phyloP scores from a whole-genome alignment of 2,888 invertebrate species.

The Tineola bisselliella region DNA sequence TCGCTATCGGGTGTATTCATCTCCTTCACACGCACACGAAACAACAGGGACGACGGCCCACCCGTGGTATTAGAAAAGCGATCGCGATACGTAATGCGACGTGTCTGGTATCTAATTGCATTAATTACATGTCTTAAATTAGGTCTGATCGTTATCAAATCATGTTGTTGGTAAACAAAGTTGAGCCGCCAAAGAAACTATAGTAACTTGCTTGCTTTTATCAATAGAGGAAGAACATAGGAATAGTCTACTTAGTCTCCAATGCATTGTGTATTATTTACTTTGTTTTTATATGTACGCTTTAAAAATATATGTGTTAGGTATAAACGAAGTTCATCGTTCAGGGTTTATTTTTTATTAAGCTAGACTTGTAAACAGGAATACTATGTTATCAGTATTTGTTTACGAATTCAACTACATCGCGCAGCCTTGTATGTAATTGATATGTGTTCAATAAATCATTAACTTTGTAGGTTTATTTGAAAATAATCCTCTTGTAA shows the following conservation, averaged over 20 bases:
- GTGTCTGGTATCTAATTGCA: neutral
- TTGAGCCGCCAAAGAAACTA: neutral
- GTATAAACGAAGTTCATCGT: conserved; percentile 16
- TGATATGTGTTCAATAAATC: neutral
- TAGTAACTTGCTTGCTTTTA: too few species aligned
- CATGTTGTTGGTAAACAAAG: conserved; percentile 5
- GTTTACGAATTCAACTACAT: neutral
- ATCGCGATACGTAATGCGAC: neutral
- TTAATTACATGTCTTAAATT: conserved; percentile 3
- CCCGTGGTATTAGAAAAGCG: neutral
- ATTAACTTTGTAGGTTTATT: neutral
- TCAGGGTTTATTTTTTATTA: neutral
- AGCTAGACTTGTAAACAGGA: neutral
- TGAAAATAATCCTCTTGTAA: neutral
- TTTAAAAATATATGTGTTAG: too few species aligned
- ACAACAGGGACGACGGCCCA: neutral
- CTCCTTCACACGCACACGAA: neutral
- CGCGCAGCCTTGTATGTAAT: neutral
- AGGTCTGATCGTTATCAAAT: neutral
- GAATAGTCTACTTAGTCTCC: too few species aligned
- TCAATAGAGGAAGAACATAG: too few species aligned
- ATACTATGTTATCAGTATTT: neutral
- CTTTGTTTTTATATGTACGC: too few species aligned
- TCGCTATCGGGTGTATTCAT: neutral
- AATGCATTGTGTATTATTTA: too few species aligned